Conservation (phyloP, 2,113 vertebrate genomes). For the Lophius piscatorius region DNA sequence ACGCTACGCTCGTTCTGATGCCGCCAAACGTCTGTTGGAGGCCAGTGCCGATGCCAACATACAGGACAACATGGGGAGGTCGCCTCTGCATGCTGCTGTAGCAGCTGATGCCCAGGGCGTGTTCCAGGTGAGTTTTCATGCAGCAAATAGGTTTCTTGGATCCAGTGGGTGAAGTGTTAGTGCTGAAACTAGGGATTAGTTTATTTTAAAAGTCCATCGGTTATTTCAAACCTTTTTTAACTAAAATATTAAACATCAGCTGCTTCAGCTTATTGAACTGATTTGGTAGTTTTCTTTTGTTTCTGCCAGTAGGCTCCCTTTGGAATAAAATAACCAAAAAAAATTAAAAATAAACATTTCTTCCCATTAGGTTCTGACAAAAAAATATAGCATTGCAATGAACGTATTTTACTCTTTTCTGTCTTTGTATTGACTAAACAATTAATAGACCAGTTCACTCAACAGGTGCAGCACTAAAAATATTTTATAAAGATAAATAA, state of each 20-base stretch:
- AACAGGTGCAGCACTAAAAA: no score
- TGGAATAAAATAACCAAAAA: neutral
- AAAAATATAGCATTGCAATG: no score
- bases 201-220: neutral
- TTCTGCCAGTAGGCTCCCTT: neutral
- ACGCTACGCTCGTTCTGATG: conserved; percentile 95
- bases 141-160: fast-evolving
- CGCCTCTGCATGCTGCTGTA: conserved; percentile 92
- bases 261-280: neutral
- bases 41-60: conserved; percentile 96
- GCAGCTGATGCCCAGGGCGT: conserved; percentile 95
- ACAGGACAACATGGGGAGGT: conserved; percentile 97
- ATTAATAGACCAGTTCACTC: no score
- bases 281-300: neutral
- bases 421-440: no score
- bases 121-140: conserved; percentile 87
- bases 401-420: no score
- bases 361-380: no score
- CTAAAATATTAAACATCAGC: neutral
- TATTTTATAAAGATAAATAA: no score
- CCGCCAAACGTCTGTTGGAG: conserved; percentile 95
- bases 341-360: no score
- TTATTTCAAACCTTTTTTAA: neutral
- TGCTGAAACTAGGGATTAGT: neutral
- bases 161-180: neutral